phyloP scores from a whole-genome alignment of 2,888 invertebrate species.

The Nemotelus pantherinus region DNA sequence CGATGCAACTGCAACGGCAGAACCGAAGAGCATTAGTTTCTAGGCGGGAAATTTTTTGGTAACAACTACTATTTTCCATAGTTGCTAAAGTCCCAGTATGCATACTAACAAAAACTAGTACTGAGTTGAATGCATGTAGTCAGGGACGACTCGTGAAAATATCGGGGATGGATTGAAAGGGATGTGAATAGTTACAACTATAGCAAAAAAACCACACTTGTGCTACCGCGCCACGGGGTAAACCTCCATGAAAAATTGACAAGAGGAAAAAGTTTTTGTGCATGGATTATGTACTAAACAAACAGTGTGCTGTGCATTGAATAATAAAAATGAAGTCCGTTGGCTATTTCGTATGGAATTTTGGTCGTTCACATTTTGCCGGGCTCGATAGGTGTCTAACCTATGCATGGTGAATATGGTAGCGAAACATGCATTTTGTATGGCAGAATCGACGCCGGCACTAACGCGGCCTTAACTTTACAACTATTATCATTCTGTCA shows the following conservation, averaged over 20 bases:
- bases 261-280: conserved; percentile 47
- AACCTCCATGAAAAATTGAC: conserved; percentile 38
- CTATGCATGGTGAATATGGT: not conserved
- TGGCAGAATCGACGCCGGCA: not conserved
- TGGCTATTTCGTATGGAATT: conserved; percentile 14
- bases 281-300: conserved; percentile 50
- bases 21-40: no score
- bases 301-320: conserved; percentile 44
- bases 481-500: not conserved
- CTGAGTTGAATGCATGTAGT: conserved; percentile 1
- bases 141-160: not conserved
- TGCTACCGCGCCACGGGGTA: not conserved
- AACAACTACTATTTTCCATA: conserved; percentile 6
- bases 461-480: not conserved
- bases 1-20: no score
- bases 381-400: not conserved
- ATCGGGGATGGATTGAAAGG: conserved; percentile 4
- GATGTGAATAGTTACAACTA: conserved; percentile 4
- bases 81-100: not conserved
- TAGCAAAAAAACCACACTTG: not conserved
- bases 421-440: not conserved
- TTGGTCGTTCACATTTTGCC: conserved; percentile 1
- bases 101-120: conserved; percentile 16
- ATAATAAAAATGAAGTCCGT: conserved; percentile 35
- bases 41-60: no score